A percentile compares a stretch with the other conserved stretches of the same genome.
phyloP scores from a whole-genome alignment of 2,113 vertebrate species.

The Seriola aureovittata region DNA sequence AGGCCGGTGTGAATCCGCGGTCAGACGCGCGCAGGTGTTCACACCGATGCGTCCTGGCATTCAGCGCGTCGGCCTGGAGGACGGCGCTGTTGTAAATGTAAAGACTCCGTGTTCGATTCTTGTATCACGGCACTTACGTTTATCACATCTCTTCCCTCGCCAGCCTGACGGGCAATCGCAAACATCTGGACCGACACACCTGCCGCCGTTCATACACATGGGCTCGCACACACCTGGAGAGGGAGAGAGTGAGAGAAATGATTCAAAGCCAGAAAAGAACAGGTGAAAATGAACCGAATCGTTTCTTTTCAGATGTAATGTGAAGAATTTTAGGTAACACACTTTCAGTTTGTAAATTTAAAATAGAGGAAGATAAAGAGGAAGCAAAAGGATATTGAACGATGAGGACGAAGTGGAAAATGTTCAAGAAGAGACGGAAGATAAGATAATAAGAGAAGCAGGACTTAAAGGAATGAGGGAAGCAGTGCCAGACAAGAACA shows the following conservation, averaged over 20 bases:
- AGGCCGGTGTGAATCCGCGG: no score
- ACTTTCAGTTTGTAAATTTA: no score
- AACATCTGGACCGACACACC: constrained; percentile 81
- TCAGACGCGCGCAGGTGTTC: no score
- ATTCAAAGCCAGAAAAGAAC: neutral
- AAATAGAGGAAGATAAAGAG: no score
- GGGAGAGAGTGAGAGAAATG: neutral
- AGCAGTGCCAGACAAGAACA: neutral
- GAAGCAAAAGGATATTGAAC: no score
- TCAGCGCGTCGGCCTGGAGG: no score
- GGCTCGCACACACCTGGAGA: constrained; percentile 87
- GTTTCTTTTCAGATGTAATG: no score
- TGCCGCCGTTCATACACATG: constrained; percentile 85
- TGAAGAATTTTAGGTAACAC: neutral
- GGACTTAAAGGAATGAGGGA: neutral
- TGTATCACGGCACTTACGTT: constrained; percentile 74
- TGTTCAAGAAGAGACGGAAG: neutral
- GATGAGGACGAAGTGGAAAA: neutral
- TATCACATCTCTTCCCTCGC: constrained; percentile 80
- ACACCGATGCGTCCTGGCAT: no score
- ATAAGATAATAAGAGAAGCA: neutral
- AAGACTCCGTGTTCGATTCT: neutral
- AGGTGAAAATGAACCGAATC: no score
- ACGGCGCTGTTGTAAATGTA: neutral
- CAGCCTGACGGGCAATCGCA: constrained; percentile 87